phyloP scores from a whole-genome alignment of 1,140 invertebrate species.

The Zaprionus taronus region DNA sequence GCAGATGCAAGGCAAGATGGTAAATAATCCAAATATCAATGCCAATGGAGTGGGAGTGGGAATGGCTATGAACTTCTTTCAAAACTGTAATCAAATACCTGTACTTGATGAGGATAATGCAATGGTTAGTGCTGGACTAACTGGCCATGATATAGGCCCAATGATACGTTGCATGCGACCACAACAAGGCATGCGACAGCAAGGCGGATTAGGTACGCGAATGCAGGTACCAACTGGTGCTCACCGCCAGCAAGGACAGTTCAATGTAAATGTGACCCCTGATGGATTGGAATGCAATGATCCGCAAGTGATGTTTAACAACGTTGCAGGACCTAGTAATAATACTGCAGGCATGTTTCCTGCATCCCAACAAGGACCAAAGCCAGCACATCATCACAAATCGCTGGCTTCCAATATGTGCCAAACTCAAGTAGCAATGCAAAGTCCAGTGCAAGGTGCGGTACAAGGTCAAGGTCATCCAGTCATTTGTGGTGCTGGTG shows the following conservation, averaged over 20 bases:
- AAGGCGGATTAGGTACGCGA: conserved; percentile 48
- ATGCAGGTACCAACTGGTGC: conserved; percentile 45
- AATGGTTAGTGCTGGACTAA: conserved; percentile 62
- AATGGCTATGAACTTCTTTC: conserved; percentile 81
- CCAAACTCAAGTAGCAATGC: conserved; percentile 60
- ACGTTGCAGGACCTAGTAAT: conserved; percentile 19
- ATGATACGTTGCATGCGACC: conserved; percentile 75
- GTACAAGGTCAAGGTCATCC: conserved; percentile 65
- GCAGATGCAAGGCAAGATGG: conserved; percentile 48
- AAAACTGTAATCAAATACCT: conserved; percentile 84
- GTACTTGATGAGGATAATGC: conserved; percentile 60
- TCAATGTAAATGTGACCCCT: conserved; percentile 31
- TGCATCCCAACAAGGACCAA: conserved; percentile 39
- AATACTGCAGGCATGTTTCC: conserved; percentile 47
- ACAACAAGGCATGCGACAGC: conserved; percentile 59
- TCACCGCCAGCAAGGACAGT: conserved; percentile 54
- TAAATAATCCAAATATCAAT: conserved; percentile 43
- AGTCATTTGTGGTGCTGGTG: conserved; percentile 31
- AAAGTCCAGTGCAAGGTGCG: conserved; percentile 86
- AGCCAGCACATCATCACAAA: conserved; percentile 52
- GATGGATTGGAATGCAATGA: conserved; percentile 67
- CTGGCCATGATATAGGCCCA: conserved; percentile 85
- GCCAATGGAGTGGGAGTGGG: conserved; percentile 18
- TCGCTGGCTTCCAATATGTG: conserved; percentile 50
- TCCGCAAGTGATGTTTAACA: conserved; percentile 54